Evolutionary conservation across 2,797 vertebrate species (phyloP).

Genomic region (Lateolabrax maculatus): DNA sequence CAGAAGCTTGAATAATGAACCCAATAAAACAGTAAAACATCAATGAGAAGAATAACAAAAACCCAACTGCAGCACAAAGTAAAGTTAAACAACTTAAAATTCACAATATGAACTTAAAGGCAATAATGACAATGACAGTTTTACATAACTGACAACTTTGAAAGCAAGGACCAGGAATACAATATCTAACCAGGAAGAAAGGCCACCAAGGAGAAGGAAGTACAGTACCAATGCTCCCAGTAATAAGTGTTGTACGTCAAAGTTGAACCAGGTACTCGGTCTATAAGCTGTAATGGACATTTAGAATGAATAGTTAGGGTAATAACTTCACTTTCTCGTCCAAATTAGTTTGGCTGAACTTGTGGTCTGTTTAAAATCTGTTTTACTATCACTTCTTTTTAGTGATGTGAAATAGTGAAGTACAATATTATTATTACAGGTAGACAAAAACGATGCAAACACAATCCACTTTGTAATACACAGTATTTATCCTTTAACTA

Average conservation of each 20-base stretch:
- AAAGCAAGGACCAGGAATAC: background rate
- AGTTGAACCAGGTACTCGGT: background rate
- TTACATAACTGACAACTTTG: background rate
- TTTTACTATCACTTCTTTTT: too few relatives aligned
- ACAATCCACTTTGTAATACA: background rate
- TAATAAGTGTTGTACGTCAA: background rate
- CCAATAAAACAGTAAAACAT: background rate
- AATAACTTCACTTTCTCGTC: too few relatives aligned
- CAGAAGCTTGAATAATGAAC: constrained; percentile 7
- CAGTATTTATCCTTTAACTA: background rate
- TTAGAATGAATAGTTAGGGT: too few relatives aligned
- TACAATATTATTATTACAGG: background rate
- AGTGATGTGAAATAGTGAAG: too few relatives aligned
- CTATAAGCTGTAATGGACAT: background rate
- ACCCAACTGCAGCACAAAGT: background rate
- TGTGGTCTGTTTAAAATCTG: too few relatives aligned
- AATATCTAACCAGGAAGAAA: too few relatives aligned
- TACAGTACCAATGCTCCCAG: background rate
- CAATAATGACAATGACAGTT: too few relatives aligned
- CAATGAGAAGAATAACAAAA: background rate
- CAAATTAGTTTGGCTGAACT: too few relatives aligned
- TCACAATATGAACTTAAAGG: background rate
- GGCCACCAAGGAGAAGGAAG: too few relatives aligned
- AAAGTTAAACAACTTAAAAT: background rate
- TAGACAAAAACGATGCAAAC: background rate